These are phyloP conservation scores for Rhinogobio ventralis DNA, from an alignment of 2,797 vertebrate species.

Conservation along the genomic window DNA sequence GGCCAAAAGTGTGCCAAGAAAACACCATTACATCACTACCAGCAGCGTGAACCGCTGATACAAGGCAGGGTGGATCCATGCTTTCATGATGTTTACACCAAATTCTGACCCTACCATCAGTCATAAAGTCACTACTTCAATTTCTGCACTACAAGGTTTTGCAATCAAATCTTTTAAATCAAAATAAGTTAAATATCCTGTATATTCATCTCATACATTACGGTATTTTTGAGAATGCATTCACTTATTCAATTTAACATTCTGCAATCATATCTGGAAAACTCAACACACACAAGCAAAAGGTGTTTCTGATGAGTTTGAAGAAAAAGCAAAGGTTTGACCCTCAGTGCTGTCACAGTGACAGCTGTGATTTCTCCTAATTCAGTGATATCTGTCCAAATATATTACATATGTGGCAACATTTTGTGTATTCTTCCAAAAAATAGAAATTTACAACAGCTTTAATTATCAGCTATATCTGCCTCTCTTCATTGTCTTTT, in stretches of 20 bases:
- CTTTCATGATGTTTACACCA: too few species aligned
- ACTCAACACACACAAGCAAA: background rate
- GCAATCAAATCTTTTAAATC: background rate
- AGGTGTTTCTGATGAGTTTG: background rate
- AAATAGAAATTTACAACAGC: background rate
- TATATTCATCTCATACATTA: background rate
- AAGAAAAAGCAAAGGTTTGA: background rate
- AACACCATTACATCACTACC: too few species aligned
- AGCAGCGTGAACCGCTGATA: too few species aligned
- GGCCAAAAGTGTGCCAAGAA: too few species aligned
- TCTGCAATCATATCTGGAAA: too few species aligned
- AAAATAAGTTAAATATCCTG: background rate
- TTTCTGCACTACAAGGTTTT: too few species aligned
- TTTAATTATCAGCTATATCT: background rate
- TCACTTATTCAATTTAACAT: background rate
- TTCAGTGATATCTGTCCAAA: background rate
- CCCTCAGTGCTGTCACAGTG: background rate
- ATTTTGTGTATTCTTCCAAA: background rate
- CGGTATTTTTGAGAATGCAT: background rate
- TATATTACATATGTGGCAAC: background rate
- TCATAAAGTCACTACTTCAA: too few species aligned
- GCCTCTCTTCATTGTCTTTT: background rate
- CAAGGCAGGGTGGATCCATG: too few species aligned
- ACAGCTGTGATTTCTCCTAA: background rate
- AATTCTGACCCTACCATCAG: too few species aligned